Percentiles rank a stretch among this genome's conserved stretches.
These are phyloP conservation scores for Morpho deidamia DNA, from an alignment of 2,888 invertebrate genomes.

Conservation along the genomic window DNA sequence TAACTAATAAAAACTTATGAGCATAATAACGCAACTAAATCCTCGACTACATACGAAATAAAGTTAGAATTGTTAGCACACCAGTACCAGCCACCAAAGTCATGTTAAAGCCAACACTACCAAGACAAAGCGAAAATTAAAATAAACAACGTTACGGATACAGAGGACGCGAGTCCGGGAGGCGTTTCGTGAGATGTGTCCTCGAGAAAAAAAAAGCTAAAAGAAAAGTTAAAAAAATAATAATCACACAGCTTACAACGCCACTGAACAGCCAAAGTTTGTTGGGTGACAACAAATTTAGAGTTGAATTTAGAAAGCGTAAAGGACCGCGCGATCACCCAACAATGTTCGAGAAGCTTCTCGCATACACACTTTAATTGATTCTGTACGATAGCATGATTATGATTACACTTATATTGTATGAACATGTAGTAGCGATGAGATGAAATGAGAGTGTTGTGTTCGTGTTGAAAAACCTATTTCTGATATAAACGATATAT, in stretches of 20 bases:
- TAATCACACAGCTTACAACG: conserved; percentile 73
- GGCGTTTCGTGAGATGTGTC: conserved; percentile 54
- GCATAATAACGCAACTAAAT: conserved; percentile 63
- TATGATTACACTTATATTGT: too few relatives aligned
- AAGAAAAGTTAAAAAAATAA: conserved; percentile 55
- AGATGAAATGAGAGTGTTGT: too few relatives aligned
- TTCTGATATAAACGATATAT: too few relatives aligned
- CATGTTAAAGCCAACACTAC: conserved; percentile 75
- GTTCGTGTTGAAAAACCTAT: too few relatives aligned
- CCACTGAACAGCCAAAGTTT: conserved; percentile 68
- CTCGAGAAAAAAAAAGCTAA: conserved; percentile 52
- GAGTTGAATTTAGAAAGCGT: conserved; percentile 34
- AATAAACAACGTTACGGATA: conserved; percentile 74
- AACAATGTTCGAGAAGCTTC: conserved; percentile 53
- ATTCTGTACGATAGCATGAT: too few relatives aligned
- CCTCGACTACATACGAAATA: conserved; percentile 45
- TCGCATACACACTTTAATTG: conserved; percentile 57
- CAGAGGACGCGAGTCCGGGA: conserved; percentile 73
- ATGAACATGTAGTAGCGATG: too few relatives aligned
- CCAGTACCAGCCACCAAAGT: conserved; percentile 66
- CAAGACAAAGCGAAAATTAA: conserved; percentile 74
- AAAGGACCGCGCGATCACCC: conserved; percentile 65
- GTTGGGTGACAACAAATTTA: conserved; percentile 63
- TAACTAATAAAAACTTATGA: conserved; percentile 48
- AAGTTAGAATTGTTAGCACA: conserved; percentile 76